A percentile compares a stretch with the other conserved stretches of the same genome.
phyloP scores from a whole-genome alignment of 2,113 vertebrate species.

The Stomatorhinus ivindoensis region DNA sequence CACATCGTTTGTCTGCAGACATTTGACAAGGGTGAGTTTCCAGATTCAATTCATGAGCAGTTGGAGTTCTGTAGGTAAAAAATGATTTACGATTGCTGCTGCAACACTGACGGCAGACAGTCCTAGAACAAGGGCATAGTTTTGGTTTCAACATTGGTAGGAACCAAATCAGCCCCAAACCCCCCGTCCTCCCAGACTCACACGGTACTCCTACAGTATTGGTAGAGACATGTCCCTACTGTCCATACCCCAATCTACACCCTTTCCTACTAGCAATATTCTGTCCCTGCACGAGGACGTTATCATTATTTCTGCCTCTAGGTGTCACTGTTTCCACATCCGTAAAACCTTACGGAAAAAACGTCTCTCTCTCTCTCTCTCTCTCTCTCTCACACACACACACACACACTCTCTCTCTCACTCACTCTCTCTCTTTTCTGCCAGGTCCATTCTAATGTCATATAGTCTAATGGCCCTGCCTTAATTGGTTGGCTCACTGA shows the following conservation, averaged over 20 bases:
- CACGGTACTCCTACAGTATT: background rate
- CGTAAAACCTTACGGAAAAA: background rate
- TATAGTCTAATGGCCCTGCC: background rate
- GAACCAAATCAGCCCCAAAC: background rate
- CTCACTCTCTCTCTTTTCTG: background rate
- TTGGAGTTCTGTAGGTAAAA: background rate
- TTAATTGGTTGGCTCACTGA: background rate
- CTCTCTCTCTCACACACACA: too few species aligned
- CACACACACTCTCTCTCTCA: too few species aligned
- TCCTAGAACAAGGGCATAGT: background rate
- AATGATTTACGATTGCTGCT: background rate
- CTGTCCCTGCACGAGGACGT: background rate
- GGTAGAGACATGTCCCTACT: background rate
- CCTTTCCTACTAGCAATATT: background rate
- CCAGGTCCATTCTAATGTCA: background rate
- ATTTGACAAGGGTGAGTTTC: background rate
- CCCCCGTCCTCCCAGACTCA: background rate
- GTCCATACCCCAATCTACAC: background rate
- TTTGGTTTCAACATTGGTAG: background rate
- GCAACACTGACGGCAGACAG: background rate
- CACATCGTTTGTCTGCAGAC: background rate
- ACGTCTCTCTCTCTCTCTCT: background rate
- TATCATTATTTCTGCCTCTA: conserved; percentile 30
- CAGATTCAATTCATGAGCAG: background rate
- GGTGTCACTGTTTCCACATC: conserved; percentile 44